A percentile compares a stretch with the other conserved stretches of the same genome.
phyloP scores from a whole-genome alignment of 92 coral and sea anemone genomes.

The Heliopora coerulea region DNA sequence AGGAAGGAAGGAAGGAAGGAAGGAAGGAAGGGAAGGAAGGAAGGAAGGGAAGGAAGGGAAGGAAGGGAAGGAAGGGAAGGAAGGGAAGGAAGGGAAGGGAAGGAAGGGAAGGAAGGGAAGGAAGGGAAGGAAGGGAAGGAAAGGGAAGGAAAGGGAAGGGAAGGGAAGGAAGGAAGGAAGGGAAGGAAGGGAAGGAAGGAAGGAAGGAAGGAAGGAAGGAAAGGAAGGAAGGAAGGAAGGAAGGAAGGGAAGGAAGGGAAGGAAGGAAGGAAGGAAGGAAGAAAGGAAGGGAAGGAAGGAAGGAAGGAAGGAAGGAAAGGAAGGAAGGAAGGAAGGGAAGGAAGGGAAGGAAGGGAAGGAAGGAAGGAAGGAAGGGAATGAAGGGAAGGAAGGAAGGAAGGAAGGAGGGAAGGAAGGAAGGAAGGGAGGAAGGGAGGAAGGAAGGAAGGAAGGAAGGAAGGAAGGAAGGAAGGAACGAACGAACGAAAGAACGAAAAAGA shows the following conservation, averaged over 20 bases:
- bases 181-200: neutral
- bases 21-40: neutral
- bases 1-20: neutral
- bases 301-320: slow-evolving; percentile 11
- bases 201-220: slow-evolving; percentile 6
- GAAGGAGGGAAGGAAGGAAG: slow-evolving; percentile 3
- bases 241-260: neutral
- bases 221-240: slow-evolving; percentile 1
- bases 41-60: neutral
- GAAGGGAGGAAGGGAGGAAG: neutral
- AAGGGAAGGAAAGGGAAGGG: neutral
- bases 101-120: neutral
- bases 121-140: too few species aligned
- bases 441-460: slow-evolving; percentile 4
- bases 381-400: slow-evolving; percentile 5
- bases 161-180: too few species aligned
- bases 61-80: neutral
- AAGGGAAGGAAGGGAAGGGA: neutral
- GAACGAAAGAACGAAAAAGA: neutral
- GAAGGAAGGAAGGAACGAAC: neutral
- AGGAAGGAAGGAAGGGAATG: neutral
- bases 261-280: slow-evolving; percentile 9
- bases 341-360: neutral
- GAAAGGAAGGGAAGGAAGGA: slow-evolving; percentile 1
- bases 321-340: slow-evolving; percentile 33